Conservation (phyloP, 2,797 vertebrate species). For the Neopelma chrysocephalum region DNA sequence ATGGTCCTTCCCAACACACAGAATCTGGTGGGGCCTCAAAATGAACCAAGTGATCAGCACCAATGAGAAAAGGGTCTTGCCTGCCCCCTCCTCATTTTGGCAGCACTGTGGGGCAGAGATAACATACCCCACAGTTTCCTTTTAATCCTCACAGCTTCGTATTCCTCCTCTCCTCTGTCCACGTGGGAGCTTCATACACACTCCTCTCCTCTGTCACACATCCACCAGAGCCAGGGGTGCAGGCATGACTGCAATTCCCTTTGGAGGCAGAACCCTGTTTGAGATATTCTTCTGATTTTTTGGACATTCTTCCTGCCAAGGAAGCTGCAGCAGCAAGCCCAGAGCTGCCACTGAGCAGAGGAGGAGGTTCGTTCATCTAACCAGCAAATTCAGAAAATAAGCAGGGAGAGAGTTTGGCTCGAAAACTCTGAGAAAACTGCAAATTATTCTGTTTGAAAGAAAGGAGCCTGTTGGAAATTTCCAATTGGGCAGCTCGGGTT, state of each 20-base stretch:
- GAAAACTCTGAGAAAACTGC: not conserved
- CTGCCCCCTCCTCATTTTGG: not conserved
- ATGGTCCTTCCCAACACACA: not conserved
- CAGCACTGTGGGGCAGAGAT: not conserved
- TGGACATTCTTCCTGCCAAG: not conserved
- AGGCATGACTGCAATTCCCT: not conserved
- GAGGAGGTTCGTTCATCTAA: not conserved
- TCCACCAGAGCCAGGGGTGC: not conserved
- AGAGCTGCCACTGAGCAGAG: not conserved
- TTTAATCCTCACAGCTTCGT: not conserved
- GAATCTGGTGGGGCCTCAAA: not conserved
- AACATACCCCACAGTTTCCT: fast-evolving
- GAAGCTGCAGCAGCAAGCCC: not conserved
- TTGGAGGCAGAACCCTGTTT: not conserved
- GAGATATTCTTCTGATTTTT: not conserved
- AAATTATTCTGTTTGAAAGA: not conserved
- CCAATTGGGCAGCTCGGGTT: not conserved
- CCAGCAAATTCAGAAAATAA: not conserved
- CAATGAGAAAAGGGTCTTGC: not conserved
- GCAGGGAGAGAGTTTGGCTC: not conserved
- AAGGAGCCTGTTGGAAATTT: not conserved
- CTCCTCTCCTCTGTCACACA: not conserved
- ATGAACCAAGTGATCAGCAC: not conserved
- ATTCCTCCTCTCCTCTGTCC: not conserved
- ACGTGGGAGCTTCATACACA: too few relatives aligned